Evolutionary conservation across 2,113 vertebrate species (phyloP).

Genomic region (Myrmecobius fasciatus): DNA sequence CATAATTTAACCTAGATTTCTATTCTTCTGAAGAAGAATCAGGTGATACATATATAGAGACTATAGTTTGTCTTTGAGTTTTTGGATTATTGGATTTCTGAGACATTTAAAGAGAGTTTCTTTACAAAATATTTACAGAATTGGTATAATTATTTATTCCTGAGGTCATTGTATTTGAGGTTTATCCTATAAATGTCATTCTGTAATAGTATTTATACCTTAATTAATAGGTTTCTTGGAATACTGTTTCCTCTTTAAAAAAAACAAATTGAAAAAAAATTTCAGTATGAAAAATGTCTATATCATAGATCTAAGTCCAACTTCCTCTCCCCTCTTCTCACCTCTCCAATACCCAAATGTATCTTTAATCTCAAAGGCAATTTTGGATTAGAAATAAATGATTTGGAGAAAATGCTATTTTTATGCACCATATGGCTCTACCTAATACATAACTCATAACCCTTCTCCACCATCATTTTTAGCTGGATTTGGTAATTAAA

Average conservation of each 20-base stretch:
- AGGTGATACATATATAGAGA: neutral
- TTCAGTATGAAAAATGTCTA: conserved; percentile 2
- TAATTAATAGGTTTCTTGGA: neutral
- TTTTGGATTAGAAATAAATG: neutral
- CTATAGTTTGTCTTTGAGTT: neutral
- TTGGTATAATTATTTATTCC: neutral
- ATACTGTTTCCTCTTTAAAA: no score
- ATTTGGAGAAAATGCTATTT: neutral
- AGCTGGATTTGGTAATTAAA: neutral
- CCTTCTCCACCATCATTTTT: neutral
- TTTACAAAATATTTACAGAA: neutral
- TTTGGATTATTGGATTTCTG: neutral
- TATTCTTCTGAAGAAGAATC: neutral
- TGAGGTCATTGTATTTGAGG: conserved; percentile 2
- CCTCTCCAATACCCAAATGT: neutral
- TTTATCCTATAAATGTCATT: neutral
- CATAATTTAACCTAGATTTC: neutral
- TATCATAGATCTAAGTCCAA: neutral
- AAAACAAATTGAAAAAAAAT: conserved; percentile 20
- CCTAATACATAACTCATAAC: neutral
- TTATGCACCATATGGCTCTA: neutral
- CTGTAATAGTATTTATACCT: neutral
- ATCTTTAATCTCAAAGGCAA: neutral
- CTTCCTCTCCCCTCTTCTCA: no score
- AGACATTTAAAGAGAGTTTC: neutral